Evolutionary conservation across 1,140 invertebrate genomes (phyloP).

Genomic region (Zaprionus capensis): DNA sequence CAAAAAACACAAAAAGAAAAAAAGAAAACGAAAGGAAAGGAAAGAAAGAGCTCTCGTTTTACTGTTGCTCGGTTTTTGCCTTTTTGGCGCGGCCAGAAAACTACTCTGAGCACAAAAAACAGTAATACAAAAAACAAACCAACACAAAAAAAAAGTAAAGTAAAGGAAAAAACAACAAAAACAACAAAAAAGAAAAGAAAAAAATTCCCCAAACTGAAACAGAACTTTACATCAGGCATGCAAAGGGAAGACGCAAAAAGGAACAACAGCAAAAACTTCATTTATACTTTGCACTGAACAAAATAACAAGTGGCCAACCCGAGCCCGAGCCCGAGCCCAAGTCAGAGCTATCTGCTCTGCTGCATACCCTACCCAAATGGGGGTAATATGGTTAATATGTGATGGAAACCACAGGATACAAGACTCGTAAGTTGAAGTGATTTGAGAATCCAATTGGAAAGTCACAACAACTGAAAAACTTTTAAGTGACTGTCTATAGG

Average conservation of each 20-base stretch:
- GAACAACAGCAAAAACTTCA: slow-evolving; percentile 65
- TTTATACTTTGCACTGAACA: slow-evolving; percentile 72
- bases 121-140: slow-evolving; percentile 20
- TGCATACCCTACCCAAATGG: slow-evolving; percentile 7
- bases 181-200: slow-evolving; percentile 18
- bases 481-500: too few relatives aligned
- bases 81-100: slow-evolving; percentile 66
- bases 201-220: slow-evolving; percentile 39
- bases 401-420: neutral
- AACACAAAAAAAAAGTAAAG: slow-evolving; percentile 35
- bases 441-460: neutral
- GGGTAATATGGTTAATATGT: neutral
- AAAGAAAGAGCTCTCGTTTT: slow-evolving; percentile 56
- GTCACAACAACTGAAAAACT: too few relatives aligned
- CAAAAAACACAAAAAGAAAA: slow-evolving; percentile 35
- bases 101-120: slow-evolving; percentile 58
- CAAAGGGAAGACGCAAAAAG: slow-evolving; percentile 33
- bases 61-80: slow-evolving; percentile 72
- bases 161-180: slow-evolving; percentile 36
- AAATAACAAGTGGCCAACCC: slow-evolving; percentile 56
- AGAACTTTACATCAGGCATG: slow-evolving; percentile 49
- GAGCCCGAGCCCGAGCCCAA: slow-evolving; percentile 13
- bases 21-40: slow-evolving; percentile 3
- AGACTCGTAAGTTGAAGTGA: neutral
- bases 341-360: neutral